phyloP scores from a whole-genome alignment of 2,888 invertebrate genomes.

The Folsomia candida region DNA sequence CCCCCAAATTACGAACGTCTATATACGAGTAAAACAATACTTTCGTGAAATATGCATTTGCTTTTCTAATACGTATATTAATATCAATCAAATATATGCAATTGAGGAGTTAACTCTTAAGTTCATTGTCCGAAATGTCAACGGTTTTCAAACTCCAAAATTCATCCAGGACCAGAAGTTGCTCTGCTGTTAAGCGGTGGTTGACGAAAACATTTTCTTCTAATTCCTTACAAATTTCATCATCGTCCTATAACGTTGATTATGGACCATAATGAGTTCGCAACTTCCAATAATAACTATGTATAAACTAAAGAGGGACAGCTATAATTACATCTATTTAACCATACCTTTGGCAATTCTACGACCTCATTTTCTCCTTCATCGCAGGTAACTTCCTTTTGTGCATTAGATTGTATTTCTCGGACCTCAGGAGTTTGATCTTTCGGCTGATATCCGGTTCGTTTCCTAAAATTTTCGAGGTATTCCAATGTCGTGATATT shows the following conservation, averaged over 20 bases:
- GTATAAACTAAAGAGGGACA: too few relatives aligned
- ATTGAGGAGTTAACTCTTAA: slow-evolving; percentile 27
- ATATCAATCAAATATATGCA: background rate
- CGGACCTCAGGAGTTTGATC: too few relatives aligned
- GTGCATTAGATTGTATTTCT: too few relatives aligned
- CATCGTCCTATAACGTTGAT: too few relatives aligned
- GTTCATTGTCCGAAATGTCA: slow-evolving; percentile 26
- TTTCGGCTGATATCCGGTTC: too few relatives aligned
- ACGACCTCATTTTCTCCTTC: too few relatives aligned
- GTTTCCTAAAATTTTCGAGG: too few relatives aligned
- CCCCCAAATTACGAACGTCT: slow-evolving; percentile 28
- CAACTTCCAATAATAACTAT: too few relatives aligned
- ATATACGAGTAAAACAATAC: background rate
- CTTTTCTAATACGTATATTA: background rate
- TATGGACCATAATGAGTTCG: too few relatives aligned
- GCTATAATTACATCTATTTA: too few relatives aligned
- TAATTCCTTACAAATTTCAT: background rate
- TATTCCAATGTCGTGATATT: background rate
- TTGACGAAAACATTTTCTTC: background rate
- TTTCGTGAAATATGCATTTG: background rate
- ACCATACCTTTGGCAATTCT: too few relatives aligned
- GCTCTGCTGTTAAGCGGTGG: background rate
- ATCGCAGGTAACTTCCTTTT: too few relatives aligned
- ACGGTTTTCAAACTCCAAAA: slow-evolving; percentile 23
- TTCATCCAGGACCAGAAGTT: slow-evolving; percentile 12